Conservation (phyloP, 2,113 vertebrate genomes). For the Albula goreensis region DNA sequence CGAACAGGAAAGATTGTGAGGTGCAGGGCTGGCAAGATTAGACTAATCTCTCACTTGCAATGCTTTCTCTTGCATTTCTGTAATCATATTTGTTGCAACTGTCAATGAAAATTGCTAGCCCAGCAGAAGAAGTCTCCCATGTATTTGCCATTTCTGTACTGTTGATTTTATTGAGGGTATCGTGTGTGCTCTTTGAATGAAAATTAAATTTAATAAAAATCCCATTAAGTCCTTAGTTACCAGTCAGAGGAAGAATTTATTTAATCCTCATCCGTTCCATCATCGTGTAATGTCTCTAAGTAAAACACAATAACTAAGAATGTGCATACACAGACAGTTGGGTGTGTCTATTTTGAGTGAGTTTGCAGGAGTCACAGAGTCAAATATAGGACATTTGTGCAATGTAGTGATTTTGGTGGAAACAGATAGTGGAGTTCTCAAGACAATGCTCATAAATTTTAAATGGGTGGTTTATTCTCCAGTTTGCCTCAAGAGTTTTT, state of each 20-base stretch:
- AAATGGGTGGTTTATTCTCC: not conserved
- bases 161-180: not conserved
- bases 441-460: not conserved
- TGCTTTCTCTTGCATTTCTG: not conserved
- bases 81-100: not conserved
- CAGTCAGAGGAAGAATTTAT: not conserved
- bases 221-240: too few species aligned
- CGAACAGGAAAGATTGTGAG: not conserved
- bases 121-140: not conserved
- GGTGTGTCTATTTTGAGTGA: not conserved
- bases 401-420: too few species aligned
- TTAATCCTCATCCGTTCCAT: not conserved
- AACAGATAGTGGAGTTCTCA: not conserved
- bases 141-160: not conserved
- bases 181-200: not conserved
- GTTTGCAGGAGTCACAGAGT: not conserved
- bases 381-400: not conserved
- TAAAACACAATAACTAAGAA: not conserved
- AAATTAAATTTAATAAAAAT: too few species aligned
- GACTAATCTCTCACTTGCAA: not conserved
- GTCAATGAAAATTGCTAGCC: not conserved
- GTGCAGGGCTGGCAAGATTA: not conserved
- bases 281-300: not conserved
- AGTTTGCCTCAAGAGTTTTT: not conserved
- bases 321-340: not conserved